Percentiles rank a stretch among this genome's conserved stretches.
phyloP scores from a whole-genome alignment of 2,113 vertebrate genomes.

The Thamnaconus septentrionalis region DNA sequence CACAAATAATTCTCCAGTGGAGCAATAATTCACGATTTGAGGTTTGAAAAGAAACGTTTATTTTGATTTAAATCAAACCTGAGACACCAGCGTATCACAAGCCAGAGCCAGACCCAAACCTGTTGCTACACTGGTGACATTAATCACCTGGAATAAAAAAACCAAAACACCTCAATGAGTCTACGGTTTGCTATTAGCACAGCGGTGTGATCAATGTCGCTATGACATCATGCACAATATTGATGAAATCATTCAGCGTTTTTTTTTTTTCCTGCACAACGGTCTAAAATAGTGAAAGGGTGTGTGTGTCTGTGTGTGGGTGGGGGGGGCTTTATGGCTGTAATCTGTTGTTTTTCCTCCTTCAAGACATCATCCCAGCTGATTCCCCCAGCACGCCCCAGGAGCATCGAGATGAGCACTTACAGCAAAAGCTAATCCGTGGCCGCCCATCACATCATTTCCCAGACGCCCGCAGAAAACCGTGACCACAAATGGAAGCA shows the following conservation, averaged over 20 bases:
- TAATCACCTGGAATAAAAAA: conserved; percentile 81
- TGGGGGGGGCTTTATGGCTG: background rate
- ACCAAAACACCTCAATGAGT: conserved; percentile 7
- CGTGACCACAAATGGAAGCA: conserved; percentile 87
- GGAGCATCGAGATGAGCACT: conserved; percentile 14
- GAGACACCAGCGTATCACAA: conserved; percentile 91
- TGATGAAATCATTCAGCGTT: conserved; percentile 12
- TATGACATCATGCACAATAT: conserved; percentile 1
- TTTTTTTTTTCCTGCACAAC: background rate
- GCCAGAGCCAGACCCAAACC: conserved; percentile 84
- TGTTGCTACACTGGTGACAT: conserved; percentile 81
- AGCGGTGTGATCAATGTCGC: background rate
- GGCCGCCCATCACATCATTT: conserved; percentile 85
- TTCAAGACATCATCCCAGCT: background rate
- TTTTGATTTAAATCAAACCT: conserved; percentile 72
- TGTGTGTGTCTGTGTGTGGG: no score
- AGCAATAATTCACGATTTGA: background rate
- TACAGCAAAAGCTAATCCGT: conserved; percentile 68
- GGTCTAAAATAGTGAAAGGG: background rate
- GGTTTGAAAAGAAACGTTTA: background rate
- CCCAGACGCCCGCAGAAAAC: conserved; percentile 92
- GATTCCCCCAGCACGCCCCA: background rate
- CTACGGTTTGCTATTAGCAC: background rate
- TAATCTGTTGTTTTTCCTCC: conserved; percentile 5
- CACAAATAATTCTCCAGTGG: conserved; percentile 13